Base-by-base conservation (phyloP, 2,113 vertebrate genomes). In the Muntiacus reevesi region DNA sequence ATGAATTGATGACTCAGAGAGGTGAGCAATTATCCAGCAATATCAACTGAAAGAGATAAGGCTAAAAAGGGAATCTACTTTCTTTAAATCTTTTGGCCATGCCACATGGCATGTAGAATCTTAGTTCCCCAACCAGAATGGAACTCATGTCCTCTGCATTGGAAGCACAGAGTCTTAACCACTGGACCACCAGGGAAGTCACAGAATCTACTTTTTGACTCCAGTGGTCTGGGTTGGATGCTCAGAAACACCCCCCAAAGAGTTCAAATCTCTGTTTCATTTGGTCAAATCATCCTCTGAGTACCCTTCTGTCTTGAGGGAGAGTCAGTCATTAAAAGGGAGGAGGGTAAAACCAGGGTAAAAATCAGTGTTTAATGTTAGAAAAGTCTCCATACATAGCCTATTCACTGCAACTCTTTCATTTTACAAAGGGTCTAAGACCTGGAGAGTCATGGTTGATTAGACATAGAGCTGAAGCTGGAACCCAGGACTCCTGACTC, bases 1-100 rank as follows among this genome's bases (percentile, higher is more conserved):
- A 62, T 93, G 96, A 97, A 97, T 94, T 57, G 25, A 59, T 97
- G 96, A 97, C 54, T 98, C 94, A 97, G 81, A 97, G 54, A 13
- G 13, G 74, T 95, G 36, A 96, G 60, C 54, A 96, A 95, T 97
- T 98, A 93, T 62, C 43, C 71, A 93, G 59, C 7, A 2, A 52
- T 87, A 81, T 83, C 85, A 94, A 36, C 36, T 87, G 57, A 76
- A 87, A 95, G 45, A 95, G 5, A 94, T 91, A 10, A 94, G 60
- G 45, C 27, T 79, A 74, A 95, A 96, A 87, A 89, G 43, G 47
- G 94, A 96, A 95, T 78, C 85, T 94, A 93, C 64, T 52, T 91
- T 52, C 30, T 7, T 6, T 1, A 7, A 10, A 71, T 76, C 23
- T 76, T 76, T 76, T 43, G 40, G 36, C 71, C 40, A 43, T 76